Evolutionary conservation across 2,888 invertebrate species (phyloP), one percentile per base, ranked within the genome.

Genomic region (Encarsia formosa): DNA sequence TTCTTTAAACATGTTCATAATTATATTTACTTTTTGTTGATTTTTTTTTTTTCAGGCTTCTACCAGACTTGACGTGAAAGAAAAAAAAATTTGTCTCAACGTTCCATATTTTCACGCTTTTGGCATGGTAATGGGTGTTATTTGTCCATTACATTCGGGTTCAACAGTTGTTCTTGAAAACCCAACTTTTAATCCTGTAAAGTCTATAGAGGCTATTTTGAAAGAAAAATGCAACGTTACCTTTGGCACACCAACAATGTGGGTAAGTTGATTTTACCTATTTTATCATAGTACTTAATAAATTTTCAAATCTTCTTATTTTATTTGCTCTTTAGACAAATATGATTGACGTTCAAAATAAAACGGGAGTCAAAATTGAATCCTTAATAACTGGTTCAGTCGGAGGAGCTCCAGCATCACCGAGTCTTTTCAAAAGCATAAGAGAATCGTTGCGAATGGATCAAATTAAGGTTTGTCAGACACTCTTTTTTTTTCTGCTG

Each of bases 231-330:
- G 90, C 65, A 82, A 82, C 0, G 72, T 83, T 1, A 69, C 86
- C 23, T 84, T 84, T 66, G 91, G 91, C 31, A 90, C 91, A 0
- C 91, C 92, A 5, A 91, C 92, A 3, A 91, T 91, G 91, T 87
- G 72, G 73, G 73, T 71, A 61, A 64, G 73, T n/a, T 29, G 13
- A 29, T 42, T 13, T 39, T 32, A 26, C 15, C 9, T 0, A 32
- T 23, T 13, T 11, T n/a, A n/a, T 34, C 13, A 34, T 34, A 5
- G 15, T 5, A 34, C 34, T n/a, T 13, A 11, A 34, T 13, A 1
- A 34, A n/a, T 34, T 11, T 3, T 23, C 44, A 29, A 2, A 38
- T n/a, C 24, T 41, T 34, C 16, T 2, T 26, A n/a, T 32, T 23
- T 23, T 39, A 2, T 6, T 42, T 18, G n/a, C 15, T 18, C 1